Conservation (phyloP, 2,113 vertebrate genomes). For the Hyperopisus bebe region DNA sequence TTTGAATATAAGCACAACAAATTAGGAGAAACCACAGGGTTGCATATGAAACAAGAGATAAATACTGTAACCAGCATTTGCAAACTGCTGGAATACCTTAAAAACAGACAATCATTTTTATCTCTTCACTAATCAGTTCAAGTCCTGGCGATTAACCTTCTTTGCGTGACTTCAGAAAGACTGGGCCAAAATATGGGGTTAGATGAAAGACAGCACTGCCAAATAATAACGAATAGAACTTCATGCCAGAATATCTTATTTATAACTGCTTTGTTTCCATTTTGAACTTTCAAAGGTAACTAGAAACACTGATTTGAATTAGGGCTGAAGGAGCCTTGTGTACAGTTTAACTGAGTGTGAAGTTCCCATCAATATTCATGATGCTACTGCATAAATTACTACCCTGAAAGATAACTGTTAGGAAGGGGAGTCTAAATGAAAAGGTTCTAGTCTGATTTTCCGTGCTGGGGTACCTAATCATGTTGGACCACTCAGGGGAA, state of each 20-base stretch:
- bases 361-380: constrained; percentile 32
- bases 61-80: constrained; percentile 16
- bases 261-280: constrained; percentile 28
- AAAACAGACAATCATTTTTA: constrained; percentile 29
- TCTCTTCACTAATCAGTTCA: constrained; percentile 16
- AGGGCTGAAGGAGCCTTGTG: constrained; percentile 16
- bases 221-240: constrained; percentile 22
- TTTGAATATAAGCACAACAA: constrained; percentile 28
- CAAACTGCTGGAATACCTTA: constrained; percentile 9
- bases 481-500: constrained; percentile 15
- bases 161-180: background rate
- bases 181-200: background rate
- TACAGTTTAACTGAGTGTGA: constrained; percentile 15
- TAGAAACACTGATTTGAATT: constrained; percentile 20
- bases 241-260: constrained; percentile 24
- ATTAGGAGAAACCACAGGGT: constrained; percentile 23
- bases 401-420: constrained; percentile 17
- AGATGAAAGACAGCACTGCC: constrained; percentile 27
- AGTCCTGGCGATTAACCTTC: background rate
- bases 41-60: background rate
- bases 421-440: constrained; percentile 31
- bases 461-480: constrained; percentile 22
- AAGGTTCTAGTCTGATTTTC: constrained; percentile 25
- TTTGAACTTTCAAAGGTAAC: constrained; percentile 30
- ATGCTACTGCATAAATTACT: constrained; percentile 24